A percentile compares a stretch with the other conserved stretches of the same genome.
Conservation (phyloP, 2,888 invertebrate genomes). For the Acrobasis repandana region DNA sequence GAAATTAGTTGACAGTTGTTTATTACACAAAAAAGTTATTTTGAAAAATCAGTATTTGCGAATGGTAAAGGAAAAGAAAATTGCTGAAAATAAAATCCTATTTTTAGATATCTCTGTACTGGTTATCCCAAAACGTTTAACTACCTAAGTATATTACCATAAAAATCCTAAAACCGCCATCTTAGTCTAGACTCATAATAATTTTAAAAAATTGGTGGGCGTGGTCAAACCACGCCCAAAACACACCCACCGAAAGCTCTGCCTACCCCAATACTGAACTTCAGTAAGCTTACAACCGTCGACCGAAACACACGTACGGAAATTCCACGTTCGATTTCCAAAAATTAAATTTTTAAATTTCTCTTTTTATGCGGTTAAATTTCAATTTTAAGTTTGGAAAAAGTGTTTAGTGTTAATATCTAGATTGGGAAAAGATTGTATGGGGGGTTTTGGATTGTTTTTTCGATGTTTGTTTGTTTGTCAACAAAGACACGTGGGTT, state of each 20-base stretch:
- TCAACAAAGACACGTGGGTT: conserved; percentile 49
- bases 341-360: not conserved
- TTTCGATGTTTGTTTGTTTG: conserved; percentile 46
- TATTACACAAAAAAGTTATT: too few relatives aligned
- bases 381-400: conserved; percentile 19
- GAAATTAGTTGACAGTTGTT: too few relatives aligned
- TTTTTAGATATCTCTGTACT: too few relatives aligned
- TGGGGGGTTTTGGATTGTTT: conserved; percentile 6
- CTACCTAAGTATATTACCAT: not conserved
- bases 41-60: too few relatives aligned
- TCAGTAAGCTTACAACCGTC: conserved; percentile 6
- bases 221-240: conserved; percentile 34
- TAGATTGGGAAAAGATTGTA: not conserved
- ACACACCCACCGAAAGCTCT: conserved; percentile 24
- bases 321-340: conserved; percentile 6
- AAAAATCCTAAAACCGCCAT: conserved; percentile 30
- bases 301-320: conserved; percentile 10
- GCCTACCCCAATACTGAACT: conserved; percentile 29
- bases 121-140: too few relatives aligned
- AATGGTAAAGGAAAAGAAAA: too few relatives aligned
- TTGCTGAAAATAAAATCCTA: too few relatives aligned
- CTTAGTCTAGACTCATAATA: conserved; percentile 45
- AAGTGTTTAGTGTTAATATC: not conserved
- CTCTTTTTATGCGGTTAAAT: not conserved
- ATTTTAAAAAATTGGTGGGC: conserved; percentile 34